Conservation (phyloP, 1,140 invertebrate species). For the Cotesia chilonis region DNA sequence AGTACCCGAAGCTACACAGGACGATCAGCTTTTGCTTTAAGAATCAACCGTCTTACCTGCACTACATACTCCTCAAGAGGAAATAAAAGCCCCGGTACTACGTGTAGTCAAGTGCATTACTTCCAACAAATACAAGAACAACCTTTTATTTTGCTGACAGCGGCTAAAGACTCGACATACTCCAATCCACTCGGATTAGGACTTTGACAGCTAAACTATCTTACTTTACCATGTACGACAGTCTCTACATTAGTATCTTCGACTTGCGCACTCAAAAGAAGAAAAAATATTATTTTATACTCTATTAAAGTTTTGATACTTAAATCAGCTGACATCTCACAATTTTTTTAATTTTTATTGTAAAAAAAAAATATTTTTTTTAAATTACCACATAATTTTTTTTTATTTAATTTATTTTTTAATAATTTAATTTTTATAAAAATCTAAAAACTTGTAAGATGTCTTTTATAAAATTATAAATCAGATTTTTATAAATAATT, state of each 20-base stretch:
- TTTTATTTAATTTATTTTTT: no score
- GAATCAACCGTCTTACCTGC: not conserved
- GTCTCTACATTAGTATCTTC: not conserved
- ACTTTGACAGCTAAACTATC: slow-evolving; percentile 22
- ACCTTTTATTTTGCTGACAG: not conserved
- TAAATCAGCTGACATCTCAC: no score
- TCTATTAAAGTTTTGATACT: no score
- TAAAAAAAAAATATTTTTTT: no score
- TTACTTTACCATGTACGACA: not conserved
- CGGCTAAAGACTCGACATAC: not conserved
- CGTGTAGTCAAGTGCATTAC: slow-evolving; percentile 13
- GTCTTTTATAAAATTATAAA: no score
- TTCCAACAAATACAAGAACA: not conserved
- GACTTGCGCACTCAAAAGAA: not conserved
- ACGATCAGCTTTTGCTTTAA: slow-evolving; percentile 8
- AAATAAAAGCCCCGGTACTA: no score
- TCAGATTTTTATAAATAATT: no score
- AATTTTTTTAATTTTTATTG: no score
- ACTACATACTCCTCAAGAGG: no score
- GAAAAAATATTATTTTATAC: not conserved
- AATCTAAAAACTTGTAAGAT: no score
- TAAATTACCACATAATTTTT: no score
- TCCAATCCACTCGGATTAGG: not conserved
- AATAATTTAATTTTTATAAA: no score
- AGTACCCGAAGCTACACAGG: slow-evolving; percentile 33